Conservation (phyloP, 2,797 vertebrate species). For the Loriculus beryllinus region DNA sequence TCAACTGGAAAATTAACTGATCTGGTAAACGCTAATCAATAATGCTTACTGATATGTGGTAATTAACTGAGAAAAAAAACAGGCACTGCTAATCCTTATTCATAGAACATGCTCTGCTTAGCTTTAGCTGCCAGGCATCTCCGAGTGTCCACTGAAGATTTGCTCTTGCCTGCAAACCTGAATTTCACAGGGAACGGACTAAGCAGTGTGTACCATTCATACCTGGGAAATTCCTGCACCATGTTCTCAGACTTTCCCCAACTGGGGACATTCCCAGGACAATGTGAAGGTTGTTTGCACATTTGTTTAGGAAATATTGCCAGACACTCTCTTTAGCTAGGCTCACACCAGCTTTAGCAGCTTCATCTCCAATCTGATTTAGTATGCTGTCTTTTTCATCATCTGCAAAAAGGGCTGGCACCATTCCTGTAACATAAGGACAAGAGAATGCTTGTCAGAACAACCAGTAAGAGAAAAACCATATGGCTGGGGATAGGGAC, state of each 20-base stretch:
- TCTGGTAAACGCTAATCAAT: conserved; percentile 51
- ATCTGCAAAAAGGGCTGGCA: conserved; percentile 92
- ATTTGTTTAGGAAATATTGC: conserved; percentile 94
- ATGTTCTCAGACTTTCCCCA: conserved; percentile 87
- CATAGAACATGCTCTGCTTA: not conserved
- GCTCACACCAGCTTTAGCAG: conserved; percentile 78
- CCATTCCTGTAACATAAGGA: conserved; percentile 82
- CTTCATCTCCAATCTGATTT: conserved; percentile 85
- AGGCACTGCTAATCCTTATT: not conserved
- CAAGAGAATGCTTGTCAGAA: not conserved
- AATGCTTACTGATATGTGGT: not conserved
- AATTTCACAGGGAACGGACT: not conserved
- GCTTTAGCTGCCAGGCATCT: not conserved
- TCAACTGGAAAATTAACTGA: conserved; percentile 36
- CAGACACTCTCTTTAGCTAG: conserved; percentile 91
- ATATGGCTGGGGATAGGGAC: not conserved
- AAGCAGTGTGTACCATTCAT: not conserved
- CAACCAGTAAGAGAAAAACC: conserved; percentile 12
- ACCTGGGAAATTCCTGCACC: conserved; percentile 98
- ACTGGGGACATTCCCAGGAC: conserved; percentile 95
- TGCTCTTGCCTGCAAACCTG: not conserved
- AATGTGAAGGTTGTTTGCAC: conserved; percentile 91
- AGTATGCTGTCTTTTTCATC: conserved; percentile 90
- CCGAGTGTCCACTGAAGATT: not conserved
- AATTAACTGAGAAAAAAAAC: conserved; percentile 30